phyloP scores from a whole-genome alignment of 2,113 vertebrate species.

The Vicugna pacos region DNA sequence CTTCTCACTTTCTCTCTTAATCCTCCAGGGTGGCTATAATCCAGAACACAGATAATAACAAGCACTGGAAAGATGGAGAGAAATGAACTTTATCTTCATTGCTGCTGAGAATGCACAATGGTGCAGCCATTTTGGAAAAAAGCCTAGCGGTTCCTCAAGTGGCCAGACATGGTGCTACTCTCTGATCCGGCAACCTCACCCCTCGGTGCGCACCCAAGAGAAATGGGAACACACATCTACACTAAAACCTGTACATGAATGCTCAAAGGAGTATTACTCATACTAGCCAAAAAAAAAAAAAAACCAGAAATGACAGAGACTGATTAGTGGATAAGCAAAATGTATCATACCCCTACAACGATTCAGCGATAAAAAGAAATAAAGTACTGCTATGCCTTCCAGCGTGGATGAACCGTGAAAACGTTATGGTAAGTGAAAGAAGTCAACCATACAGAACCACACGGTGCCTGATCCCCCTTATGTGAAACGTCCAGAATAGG shows the following conservation, averaged over 20 bases:
- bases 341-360: background rate
- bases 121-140: background rate
- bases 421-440: background rate
- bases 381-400: background rate
- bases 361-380: background rate
- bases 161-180: background rate
- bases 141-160: background rate
- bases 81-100: background rate
- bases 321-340: background rate
- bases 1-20: background rate
- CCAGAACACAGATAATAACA: background rate
- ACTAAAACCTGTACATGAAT: background rate
- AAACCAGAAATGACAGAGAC: background rate
- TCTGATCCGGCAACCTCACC: background rate
- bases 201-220: background rate
- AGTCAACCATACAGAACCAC: background rate
- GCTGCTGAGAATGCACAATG: background rate
- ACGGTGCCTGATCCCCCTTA: background rate
- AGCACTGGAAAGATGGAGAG: background rate
- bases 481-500: background rate
- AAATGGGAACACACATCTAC: background rate
- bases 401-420: background rate
- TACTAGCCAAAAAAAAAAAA: background rate
- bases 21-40: background rate
- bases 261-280: background rate